Conservation (phyloP, 2,888 invertebrate genomes). For the Phengaris arion region DNA sequence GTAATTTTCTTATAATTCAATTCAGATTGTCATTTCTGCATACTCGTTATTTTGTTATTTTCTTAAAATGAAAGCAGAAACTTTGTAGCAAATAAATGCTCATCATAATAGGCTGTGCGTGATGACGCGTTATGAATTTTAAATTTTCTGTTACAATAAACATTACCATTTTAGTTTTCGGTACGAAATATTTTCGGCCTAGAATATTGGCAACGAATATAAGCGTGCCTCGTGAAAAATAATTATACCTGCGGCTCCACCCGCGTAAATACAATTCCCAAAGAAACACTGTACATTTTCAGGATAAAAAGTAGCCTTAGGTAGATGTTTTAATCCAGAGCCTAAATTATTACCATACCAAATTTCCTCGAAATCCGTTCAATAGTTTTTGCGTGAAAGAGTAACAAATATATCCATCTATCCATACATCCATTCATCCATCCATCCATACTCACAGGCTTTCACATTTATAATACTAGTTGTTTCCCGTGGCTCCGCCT, state of each 20-base stretch:
- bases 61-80: neutral
- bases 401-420: too few relatives aligned
- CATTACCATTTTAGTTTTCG: conserved; percentile 4
- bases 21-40: neutral
- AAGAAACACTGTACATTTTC: too few relatives aligned
- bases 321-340: too few relatives aligned
- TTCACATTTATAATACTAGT: too few relatives aligned
- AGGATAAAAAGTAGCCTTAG: too few relatives aligned
- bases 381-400: too few relatives aligned
- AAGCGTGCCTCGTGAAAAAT: neutral
- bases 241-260: neutral
- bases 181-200: conserved; percentile 4
- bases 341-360: too few relatives aligned
- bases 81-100: conserved; percentile 3
- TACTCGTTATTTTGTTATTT: neutral
- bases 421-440: too few relatives aligned
- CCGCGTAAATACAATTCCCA: too few relatives aligned
- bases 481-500: too few relatives aligned
- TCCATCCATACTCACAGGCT: too few relatives aligned
- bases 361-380: too few relatives aligned
- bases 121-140: neutral
- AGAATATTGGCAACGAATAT: conserved; percentile 13
- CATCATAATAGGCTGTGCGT: conserved; percentile 12
- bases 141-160: conserved; percentile 17
- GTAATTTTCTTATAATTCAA: neutral